Evolutionary conservation across 1,140 invertebrate genomes (phyloP), one percentile per base, ranked within the genome.

Genomic region (Bombus difficillimus): DNA sequence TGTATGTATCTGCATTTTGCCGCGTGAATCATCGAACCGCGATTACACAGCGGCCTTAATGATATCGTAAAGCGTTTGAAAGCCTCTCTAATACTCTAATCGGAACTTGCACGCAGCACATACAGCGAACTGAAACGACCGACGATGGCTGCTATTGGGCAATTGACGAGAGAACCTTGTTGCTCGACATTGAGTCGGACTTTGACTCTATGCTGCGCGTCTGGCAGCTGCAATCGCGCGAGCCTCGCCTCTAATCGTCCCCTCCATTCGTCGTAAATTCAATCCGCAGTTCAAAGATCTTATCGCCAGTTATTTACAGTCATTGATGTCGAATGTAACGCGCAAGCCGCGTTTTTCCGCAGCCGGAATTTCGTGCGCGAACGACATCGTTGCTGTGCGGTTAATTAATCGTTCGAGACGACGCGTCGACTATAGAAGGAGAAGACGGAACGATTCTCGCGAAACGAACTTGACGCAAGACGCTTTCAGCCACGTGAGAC

Each of bases 101-200:
- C 77, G 77, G 12, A 28, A 43, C 25, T 64, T 32, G 25, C 25
- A 43, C 22, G 25, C 69, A 12, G 34, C 57, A 6, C 57, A 43
- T n/a, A 81, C 12, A n/a, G 57, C 32, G 39, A 37, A 57, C 6
- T 22, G 64, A 83, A 77, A 77, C 74, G 43, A 66, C 9, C 3
- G 57, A 22, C 37, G 28, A 53, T 62, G 41, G n/a, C 62, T 39
- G 53, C 47, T 47, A 66, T 89, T 75, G 79, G 53, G 32, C 87
- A 71, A 89, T 74, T n/a, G 57, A 79, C 47, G 43, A 37, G 75
- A 68, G 81, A 90, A 47, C 66, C 71, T 86, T 53, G 72, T 83
- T 89, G 32, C 41, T 39, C 83, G 83, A 73, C 83, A 84, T 82
- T 82, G 68, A 90, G 28, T 68, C 77, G 81, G 83, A 76, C 89